These are phyloP conservation scores for Anadara kagoshimensis DNA, from an alignment of 1,140 invertebrate species.

Conservation along the genomic window DNA sequence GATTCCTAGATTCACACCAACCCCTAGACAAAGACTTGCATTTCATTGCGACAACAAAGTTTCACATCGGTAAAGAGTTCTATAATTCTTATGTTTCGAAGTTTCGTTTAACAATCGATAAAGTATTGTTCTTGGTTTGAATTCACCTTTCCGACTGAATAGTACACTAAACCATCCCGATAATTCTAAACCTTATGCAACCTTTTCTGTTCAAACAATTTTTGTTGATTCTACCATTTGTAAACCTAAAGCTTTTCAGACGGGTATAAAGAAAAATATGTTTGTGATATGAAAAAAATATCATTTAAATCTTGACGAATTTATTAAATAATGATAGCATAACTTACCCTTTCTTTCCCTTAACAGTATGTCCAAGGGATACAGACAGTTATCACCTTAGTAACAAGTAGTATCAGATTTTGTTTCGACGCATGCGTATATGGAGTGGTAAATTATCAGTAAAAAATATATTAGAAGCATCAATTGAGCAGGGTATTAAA, in stretches of 20 bases:
- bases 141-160: constrained; percentile 29
- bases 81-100: constrained; percentile 15
- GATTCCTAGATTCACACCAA: neutral
- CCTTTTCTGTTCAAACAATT: constrained; percentile 36
- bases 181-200: constrained; percentile 8
- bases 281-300: constrained; percentile 21
- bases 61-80: constrained; percentile 13
- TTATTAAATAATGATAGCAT: too few species aligned
- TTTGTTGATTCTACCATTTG: constrained; percentile 27
- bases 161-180: constrained; percentile 13
- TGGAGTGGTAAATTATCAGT: constrained; percentile 22
- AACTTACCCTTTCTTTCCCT: too few species aligned
- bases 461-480: constrained; percentile 16
- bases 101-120: constrained; percentile 19
- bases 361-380: too few species aligned
- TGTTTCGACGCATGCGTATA: constrained; percentile 39
- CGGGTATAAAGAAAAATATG: constrained; percentile 13
- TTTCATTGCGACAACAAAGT: constrained; percentile 16
- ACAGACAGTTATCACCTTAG: constrained; percentile 43
- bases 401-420: constrained; percentile 32
- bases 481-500: constrained; percentile 25
- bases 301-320: too few species aligned
- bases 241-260: neutral
- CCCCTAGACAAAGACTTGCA: constrained; percentile 10
- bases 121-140: constrained; percentile 31